Percentiles rank a stretch among this genome's conserved stretches.
These are phyloP conservation scores for Phyllopteryx taeniolatus DNA, from an alignment of 2,113 vertebrate species.

Conservation along the genomic window DNA sequence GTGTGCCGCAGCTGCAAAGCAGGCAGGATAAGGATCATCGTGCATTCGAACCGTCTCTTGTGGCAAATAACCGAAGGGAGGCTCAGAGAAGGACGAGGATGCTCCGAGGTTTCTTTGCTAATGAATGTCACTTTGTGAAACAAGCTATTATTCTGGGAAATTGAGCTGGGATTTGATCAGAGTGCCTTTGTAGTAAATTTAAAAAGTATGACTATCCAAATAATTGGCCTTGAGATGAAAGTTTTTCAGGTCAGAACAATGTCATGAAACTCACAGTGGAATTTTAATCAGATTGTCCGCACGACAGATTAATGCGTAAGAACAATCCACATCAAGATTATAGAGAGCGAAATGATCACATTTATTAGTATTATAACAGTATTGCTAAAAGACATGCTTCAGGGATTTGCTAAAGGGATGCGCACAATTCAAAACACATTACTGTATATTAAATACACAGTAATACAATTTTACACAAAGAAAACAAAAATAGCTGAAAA, in stretches of 20 bases:
- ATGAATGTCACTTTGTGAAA: conserved; percentile 6
- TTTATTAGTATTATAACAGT: background rate
- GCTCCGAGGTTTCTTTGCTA: background rate
- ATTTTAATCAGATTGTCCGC: background rate
- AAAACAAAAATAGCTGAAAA: too few species aligned
- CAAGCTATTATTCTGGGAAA: background rate
- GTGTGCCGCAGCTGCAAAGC: background rate
- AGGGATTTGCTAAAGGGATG: background rate
- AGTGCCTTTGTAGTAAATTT: conserved; percentile 5
- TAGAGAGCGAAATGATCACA: background rate
- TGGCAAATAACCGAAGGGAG: background rate
- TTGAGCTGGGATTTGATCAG: conserved; percentile 6
- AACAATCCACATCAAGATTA: background rate
- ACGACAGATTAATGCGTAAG: background rate
- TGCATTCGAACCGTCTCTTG: background rate
- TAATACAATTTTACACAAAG: too few species aligned
- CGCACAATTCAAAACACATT: background rate
- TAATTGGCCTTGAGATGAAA: conserved; percentile 35
- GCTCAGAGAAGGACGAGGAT: background rate
- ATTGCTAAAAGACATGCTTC: background rate
- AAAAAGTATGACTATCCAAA: conserved; percentile 18
- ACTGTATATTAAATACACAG: background rate
- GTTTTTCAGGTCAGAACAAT: background rate
- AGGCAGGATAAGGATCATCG: background rate
- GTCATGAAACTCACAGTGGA: background rate